A percentile compares a stretch with the other conserved stretches of the same genome.
Conservation (phyloP, 2,797 vertebrate genomes). For the Buphagus erythrorhynchus region DNA sequence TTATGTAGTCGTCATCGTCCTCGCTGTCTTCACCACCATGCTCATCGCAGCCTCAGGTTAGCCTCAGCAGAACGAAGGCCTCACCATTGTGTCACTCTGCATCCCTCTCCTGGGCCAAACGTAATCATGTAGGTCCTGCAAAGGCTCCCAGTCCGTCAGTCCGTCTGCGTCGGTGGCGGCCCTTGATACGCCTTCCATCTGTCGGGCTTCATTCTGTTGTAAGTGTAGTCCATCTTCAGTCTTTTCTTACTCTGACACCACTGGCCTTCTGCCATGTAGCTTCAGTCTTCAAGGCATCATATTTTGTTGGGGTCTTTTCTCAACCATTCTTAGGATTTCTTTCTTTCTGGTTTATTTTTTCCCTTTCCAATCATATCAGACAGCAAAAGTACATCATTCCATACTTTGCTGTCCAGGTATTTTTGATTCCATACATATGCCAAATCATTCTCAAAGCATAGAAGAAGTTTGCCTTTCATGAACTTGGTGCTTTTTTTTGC, state of each 20-base stretch:
- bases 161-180: conserved; percentile 83
- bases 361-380: neutral
- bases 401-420: conserved; percentile 64
- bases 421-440: conserved; percentile 15
- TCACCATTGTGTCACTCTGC: conserved; percentile 82
- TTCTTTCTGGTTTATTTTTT: neutral
- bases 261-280: conserved; percentile 37
- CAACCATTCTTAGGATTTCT: conserved; percentile 57
- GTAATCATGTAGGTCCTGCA: conserved; percentile 83
- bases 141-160: conserved; percentile 81
- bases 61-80: conserved; percentile 84
- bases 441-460: conserved; percentile 3
- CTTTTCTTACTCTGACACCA: conserved; percentile 73
- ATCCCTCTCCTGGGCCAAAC: conserved; percentile 82
- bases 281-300: conserved; percentile 56
- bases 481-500: neutral
- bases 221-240: conserved; percentile 83
- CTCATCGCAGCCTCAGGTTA: conserved; percentile 83
- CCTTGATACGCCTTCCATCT: conserved; percentile 84
- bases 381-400: conserved; percentile 53
- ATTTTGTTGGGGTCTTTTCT: conserved; percentile 68
- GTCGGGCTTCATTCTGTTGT: conserved; percentile 83
- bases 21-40: conserved; percentile 73
- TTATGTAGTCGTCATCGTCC: conserved; percentile 79
- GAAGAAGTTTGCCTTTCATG: neutral